Evolutionary conservation across 2,888 invertebrate genomes (phyloP), one percentile per base, ranked within the genome.

Genomic region (Heterodera filipjevi): DNA sequence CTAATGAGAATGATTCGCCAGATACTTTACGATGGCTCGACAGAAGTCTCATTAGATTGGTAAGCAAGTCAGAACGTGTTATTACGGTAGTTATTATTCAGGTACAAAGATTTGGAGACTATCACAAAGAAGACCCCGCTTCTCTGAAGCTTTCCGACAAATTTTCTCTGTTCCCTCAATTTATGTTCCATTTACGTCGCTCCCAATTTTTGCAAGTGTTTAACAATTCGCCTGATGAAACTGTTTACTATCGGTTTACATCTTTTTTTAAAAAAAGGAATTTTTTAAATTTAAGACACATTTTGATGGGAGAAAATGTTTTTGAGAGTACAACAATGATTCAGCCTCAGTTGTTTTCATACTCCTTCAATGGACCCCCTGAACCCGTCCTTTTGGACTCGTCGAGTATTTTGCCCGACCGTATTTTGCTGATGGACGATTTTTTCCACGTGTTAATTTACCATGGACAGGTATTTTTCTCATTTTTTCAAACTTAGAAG

Each of bases 401-500:
- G 3, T 95, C 96, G 76, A 96, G 96, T 81, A 98, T 99, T 89
- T 95, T 96, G 90, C 94, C 96, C 0, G 99, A 99, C 90, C 92
- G 96, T 80, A 99, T 99, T 87, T 92, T 99, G 70, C 92, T 99
- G 77, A 97, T 99, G 97, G 99, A 99, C 91, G 98, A 99, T 0
- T 99, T 99, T 92, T 99, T 99, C 93, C 99, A 99, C 91, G 96
- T 99, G 89, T 93, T 99, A 78, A 99, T 99, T 89, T 99, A 97
- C 91, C 97, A 97, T 89, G 99, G 99, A 90, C 97, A 97, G 93
- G 95, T 84, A 6, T 12, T 39, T 39, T 77, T 49, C 66, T 81
- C 44, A 35, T 35, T 30, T 30, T 32, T 66, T n/a, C 35, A 12
- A 30, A 33, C 30, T 30, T 46, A 39, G 3, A 33, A 75, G 33